phyloP scores from a whole-genome alignment of 2,797 vertebrate species.

The Phoxinus dragarum region DNA sequence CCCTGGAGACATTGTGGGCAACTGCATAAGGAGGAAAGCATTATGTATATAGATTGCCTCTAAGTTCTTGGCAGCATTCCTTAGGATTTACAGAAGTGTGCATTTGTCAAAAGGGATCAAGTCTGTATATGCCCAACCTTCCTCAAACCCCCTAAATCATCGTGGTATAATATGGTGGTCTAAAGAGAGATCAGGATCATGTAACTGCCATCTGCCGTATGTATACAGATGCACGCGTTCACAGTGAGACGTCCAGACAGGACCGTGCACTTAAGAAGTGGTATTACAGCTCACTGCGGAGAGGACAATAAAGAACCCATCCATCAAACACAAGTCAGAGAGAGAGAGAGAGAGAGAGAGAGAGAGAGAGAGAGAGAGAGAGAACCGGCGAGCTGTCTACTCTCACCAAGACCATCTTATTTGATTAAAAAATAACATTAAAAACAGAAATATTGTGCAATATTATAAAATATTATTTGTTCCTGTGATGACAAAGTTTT shows the following conservation, averaged over 20 bases:
- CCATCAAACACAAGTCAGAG: constrained; percentile 68
- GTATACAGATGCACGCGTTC: neutral
- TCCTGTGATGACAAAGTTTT: neutral
- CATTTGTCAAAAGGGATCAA: constrained; percentile 42
- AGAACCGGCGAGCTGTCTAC: neutral
- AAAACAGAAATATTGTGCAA: neutral
- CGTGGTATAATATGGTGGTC: constrained; percentile 3
- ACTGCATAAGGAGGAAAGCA: constrained; percentile 8
- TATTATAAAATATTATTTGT: neutral
- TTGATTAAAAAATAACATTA: neutral
- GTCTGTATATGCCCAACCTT: constrained; percentile 11
- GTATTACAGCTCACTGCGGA: constrained; percentile 63
- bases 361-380: too few species aligned
- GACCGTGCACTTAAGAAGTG: constrained; percentile 55
- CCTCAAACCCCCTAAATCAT: constrained; percentile 15
- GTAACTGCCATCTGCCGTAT: constrained; percentile 11
- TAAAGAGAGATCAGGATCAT: constrained; percentile 29
- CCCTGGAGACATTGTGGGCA: neutral
- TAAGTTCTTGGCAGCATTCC: constrained; percentile 31
- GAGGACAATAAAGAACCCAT: constrained; percentile 76
- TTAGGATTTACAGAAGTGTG: constrained; percentile 10
- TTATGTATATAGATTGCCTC: constrained; percentile 28
- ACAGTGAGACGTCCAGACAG: constrained; percentile 34
- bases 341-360: too few species aligned
- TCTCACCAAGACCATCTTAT: too few species aligned